Evolutionary conservation across 2,888 invertebrate species (phyloP).

Genomic region (Odontocolon sp.): DNA sequence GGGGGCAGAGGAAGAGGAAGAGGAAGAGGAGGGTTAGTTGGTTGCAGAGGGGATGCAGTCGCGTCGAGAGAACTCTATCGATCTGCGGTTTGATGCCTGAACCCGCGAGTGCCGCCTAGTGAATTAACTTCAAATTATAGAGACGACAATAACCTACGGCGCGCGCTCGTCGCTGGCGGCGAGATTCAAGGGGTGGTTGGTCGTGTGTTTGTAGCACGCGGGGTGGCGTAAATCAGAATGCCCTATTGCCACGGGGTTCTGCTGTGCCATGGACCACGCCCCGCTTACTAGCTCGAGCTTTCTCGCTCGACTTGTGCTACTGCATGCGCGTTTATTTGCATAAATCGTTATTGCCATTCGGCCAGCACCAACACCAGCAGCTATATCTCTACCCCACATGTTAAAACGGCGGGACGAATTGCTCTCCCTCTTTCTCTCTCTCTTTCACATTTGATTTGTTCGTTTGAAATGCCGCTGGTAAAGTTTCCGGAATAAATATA

Average conservation of each 20-base stretch:
- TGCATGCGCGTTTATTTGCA: conserved; percentile 68
- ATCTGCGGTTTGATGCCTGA: conserved; percentile 79
- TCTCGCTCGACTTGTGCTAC: too few species aligned
- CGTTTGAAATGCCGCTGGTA: conserved; percentile 5
- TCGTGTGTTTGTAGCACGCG: conserved; percentile 22
- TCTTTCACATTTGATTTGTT: conserved; percentile 37
- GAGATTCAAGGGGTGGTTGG: conserved; percentile 11
- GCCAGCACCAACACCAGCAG: conserved; percentile 10
- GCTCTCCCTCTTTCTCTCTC: not conserved
- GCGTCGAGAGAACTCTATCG: conserved; percentile 72
- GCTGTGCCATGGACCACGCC: conserved; percentile 50
- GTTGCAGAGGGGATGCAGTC: not conserved
- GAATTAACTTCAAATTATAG: conserved; percentile 80
- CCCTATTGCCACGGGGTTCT: conserved; percentile 62
- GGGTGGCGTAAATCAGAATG: conserved; percentile 76
- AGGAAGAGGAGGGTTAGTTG: not conserved
- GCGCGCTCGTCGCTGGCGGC: not conserved
- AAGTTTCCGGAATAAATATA: conserved; percentile 42
- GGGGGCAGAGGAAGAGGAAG: not conserved
- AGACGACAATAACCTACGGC: conserved; percentile 74
- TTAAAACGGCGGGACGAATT: too few species aligned
- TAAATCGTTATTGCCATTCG: conserved; percentile 61
- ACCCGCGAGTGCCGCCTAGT: conserved; percentile 75
- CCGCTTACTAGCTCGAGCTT: conserved; percentile 53
- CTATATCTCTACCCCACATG: not conserved